These are phyloP conservation scores for Sebastes oblongus DNA, from an alignment of 2,797 vertebrate genomes.

Conservation along the genomic window DNA sequence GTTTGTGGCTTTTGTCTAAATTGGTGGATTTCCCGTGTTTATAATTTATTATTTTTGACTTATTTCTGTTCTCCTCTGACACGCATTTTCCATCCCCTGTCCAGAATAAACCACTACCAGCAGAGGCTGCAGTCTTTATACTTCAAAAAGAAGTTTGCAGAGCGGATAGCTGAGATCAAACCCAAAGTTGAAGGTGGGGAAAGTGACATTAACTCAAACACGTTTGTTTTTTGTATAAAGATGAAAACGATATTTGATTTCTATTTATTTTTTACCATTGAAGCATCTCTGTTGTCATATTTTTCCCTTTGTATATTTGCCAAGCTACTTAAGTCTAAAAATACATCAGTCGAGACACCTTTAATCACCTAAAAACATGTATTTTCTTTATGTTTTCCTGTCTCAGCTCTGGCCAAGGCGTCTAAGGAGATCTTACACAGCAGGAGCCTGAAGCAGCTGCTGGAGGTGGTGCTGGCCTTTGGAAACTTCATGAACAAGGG, in stretches of 20 bases:
- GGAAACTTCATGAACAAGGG: slow-evolving; percentile 99
- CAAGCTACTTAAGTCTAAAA: background rate
- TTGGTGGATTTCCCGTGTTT: slow-evolving; percentile 52
- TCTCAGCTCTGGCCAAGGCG: slow-evolving; percentile 87
- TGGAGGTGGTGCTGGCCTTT: slow-evolving; percentile 98
- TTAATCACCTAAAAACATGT: background rate
- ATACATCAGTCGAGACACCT: background rate
- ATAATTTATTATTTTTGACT: slow-evolving; percentile 49
- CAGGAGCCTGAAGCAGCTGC: slow-evolving; percentile 90
- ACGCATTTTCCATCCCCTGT: slow-evolving; percentile 38
- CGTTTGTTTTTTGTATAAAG: background rate
- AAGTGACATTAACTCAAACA: background rate
- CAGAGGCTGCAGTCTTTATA: slow-evolving; percentile 94
- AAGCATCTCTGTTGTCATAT: background rate
- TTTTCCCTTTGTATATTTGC: background rate
- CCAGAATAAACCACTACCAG: slow-evolving; percentile 98
- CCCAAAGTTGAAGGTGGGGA: slow-evolving; percentile 94
- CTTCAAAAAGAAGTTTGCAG: slow-evolving; percentile 99
- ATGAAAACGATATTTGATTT: background rate
- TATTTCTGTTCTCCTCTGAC: slow-evolving; percentile 41
- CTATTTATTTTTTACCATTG: background rate
- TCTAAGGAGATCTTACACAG: slow-evolving; percentile 94
- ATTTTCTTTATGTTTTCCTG: background rate
- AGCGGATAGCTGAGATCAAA: slow-evolving; percentile 96
- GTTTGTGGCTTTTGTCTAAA: slow-evolving; percentile 55